Conservation (phyloP, 2,797 vertebrate species). For the Perodicticus potto region DNA sequence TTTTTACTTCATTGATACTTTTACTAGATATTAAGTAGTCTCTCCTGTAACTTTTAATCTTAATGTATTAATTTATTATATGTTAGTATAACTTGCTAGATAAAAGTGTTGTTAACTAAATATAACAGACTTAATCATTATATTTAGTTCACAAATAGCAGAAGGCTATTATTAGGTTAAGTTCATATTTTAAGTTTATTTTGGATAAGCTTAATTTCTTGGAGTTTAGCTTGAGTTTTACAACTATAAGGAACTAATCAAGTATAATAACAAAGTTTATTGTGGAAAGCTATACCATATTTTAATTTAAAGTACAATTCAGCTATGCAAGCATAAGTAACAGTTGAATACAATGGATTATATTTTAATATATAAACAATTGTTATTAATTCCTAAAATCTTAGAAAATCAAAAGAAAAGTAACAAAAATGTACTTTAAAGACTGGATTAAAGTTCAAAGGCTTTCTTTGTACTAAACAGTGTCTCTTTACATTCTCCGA, state of each 20-base stretch:
- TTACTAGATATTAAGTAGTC: not conserved
- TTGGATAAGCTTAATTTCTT: slow-evolving; percentile 59
- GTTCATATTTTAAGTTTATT: slow-evolving; percentile 47
- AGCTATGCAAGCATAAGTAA: slow-evolving; percentile 22
- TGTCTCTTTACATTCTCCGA: not conserved
- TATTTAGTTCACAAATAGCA: slow-evolving; percentile 61
- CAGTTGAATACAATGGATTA: slow-evolving; percentile 52
- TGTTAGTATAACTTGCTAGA: slow-evolving; percentile 34
- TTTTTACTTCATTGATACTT: slow-evolving; percentile 10
- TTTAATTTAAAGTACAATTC: slow-evolving; percentile 54
- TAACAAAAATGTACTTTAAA: slow-evolving; percentile 48
- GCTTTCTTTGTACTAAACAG: slow-evolving; percentile 20
- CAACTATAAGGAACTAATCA: slow-evolving; percentile 10
- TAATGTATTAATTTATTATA: slow-evolving; percentile 31
- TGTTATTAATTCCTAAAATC: slow-evolving; percentile 34
- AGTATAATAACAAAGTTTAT: slow-evolving; percentile 30
- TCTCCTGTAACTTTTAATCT: not conserved
- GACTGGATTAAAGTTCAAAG: slow-evolving; percentile 40
- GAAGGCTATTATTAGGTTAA: slow-evolving; percentile 44
- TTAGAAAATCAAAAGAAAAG: slow-evolving; percentile 48
- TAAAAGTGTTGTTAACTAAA: not conserved
- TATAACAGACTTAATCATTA: slow-evolving; percentile 6
- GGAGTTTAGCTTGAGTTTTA: slow-evolving; percentile 49
- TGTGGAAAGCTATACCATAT: slow-evolving; percentile 38
- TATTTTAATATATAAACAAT: slow-evolving; percentile 55